Conservation (phyloP, 2,888 invertebrate genomes). For the Standfussiana lucernea region DNA sequence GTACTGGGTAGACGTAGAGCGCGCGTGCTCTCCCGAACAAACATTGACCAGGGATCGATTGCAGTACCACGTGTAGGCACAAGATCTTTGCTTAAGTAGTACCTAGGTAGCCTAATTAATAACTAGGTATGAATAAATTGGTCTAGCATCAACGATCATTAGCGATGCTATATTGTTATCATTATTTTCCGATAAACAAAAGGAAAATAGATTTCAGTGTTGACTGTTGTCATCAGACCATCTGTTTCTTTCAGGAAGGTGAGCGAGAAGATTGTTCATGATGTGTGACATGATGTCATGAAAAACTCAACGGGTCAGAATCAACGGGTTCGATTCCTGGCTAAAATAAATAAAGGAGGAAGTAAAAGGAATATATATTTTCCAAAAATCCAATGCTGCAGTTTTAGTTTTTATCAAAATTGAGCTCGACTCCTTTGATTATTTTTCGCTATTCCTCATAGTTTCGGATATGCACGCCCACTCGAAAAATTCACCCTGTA, state of each 20-base stretch:
- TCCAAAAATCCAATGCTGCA: no score
- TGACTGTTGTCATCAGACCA: background rate
- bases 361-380: no score
- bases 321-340: no score
- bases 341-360: no score
- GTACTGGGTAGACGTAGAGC: constrained; percentile 13
- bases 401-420: no score
- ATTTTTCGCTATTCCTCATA: no score
- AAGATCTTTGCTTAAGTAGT: constrained; percentile 17
- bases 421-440: no score
- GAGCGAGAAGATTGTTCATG: background rate
- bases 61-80: constrained; percentile 52
- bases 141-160: background rate
- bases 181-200: background rate
- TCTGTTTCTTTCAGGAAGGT: background rate
- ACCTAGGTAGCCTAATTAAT: background rate
- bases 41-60: constrained; percentile 60
- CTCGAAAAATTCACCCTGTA: no score
- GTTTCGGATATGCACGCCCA: no score
- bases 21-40: constrained; percentile 57
- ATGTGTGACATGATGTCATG: no score
- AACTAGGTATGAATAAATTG: background rate
- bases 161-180: background rate
- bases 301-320: no score
- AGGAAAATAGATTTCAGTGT: background rate